Base-by-base conservation (phyloP, 2,888 invertebrate species). In the Coenonympha glycerion region DNA sequence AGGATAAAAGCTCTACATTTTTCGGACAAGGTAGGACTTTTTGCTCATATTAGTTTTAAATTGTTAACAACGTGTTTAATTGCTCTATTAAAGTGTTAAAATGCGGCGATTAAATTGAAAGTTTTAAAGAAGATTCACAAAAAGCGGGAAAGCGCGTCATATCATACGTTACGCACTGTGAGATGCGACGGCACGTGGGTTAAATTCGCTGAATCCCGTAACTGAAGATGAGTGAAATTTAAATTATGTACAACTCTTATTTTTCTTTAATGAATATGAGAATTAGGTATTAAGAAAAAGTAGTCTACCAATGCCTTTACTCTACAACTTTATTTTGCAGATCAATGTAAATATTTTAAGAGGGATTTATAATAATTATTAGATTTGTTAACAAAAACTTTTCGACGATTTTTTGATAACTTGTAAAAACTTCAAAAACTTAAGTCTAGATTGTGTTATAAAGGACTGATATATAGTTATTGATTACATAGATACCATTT, bases 1-100 rank as follows among this genome's bases (percentile, higher is more conserved):
- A 62, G 65, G 63, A 66, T 64, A 39, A 61, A n/a, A 49, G 50
- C 58, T 61, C 63, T 56, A 62, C 59, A 56, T 59, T 63, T 56
- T 67, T 66, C 64, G 34, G 52, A 51, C 55, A 51, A 74, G 76
- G 76, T 76, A 71, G 57, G 71, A 15, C 66, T 47, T 18, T 30
- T 30, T 49, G 21, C 3, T 49, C 45, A 33, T 46, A 21, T 31
- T 24, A 22, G 13, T 45, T 22, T 19, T 21, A 8, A n/a, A 13
- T 28, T 11, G n/a, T 47, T 58, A 42, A 51, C n/a, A n/a, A n/a
- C n/a, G n/a, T n/a, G n/a, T 56, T 42, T 3, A 37, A 42, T 30
- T 22, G 3, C 13, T 9, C 16, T 1, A 11, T 8, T 15, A 31
- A 3, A 16, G 16, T 33, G 31, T 15, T 8, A 33, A 15, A 33